A percentile compares a stretch with the other conserved stretches of the same genome.
Evolutionary conservation across 2,113 vertebrate genomes (phyloP).

Genomic region (Prunella fulvescens): DNA sequence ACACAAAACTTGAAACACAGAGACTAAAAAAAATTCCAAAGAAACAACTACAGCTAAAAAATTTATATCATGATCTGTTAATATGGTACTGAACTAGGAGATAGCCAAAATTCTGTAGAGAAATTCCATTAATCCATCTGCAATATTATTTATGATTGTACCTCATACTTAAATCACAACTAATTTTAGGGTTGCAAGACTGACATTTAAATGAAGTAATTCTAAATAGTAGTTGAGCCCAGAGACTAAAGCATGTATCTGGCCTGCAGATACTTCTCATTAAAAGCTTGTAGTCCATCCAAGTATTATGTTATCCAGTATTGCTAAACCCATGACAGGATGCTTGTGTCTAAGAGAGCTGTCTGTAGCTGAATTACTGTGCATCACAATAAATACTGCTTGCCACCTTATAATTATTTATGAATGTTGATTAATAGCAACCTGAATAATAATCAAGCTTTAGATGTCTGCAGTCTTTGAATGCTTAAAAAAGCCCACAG

Average conservation of each 20-base stretch:
- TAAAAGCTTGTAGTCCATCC: not conserved
- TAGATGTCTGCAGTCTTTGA: not conserved
- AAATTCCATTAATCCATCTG: not conserved
- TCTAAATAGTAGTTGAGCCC: not conserved
- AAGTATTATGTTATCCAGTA: not conserved
- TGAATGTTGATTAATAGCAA: not conserved
- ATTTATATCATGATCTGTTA: not conserved
- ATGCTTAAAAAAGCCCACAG: not conserved
- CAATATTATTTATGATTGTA: not conserved
- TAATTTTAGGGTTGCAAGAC: not conserved
- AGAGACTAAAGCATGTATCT: not conserved
- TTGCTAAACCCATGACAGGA: not conserved
- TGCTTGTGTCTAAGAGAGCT: rapidly evolving
- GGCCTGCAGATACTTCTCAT: not conserved
- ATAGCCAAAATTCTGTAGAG: not conserved
- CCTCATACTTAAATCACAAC: not conserved
- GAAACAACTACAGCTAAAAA: not conserved
- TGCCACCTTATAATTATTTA: not conserved
- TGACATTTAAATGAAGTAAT: not conserved
- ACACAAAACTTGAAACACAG: not conserved
- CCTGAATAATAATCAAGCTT: not conserved
- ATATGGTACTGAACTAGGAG: not conserved
- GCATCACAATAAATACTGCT: not conserved
- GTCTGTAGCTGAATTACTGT: not conserved
- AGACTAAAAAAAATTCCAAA: not conserved